phyloP scores from a whole-genome alignment of 2,888 invertebrate species.

The Drosophila tripunctata region DNA sequence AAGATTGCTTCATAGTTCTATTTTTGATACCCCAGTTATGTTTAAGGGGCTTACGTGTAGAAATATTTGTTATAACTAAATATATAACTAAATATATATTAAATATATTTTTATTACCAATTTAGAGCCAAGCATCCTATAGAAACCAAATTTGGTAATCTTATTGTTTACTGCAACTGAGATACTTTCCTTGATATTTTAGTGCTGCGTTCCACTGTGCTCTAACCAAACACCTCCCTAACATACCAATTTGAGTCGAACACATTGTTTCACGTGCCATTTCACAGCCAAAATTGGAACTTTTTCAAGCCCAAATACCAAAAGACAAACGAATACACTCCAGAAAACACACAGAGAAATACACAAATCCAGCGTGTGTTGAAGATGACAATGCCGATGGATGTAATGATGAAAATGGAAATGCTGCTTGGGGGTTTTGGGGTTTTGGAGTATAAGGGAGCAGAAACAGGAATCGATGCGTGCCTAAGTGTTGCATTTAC shows the following conservation, averaged over 20 bases:
- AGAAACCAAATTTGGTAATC: too few relatives aligned
- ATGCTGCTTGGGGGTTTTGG: neutral
- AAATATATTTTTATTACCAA: too few relatives aligned
- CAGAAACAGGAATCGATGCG: constrained; percentile 49
- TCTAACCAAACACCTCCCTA: neutral
- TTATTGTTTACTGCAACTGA: too few relatives aligned
- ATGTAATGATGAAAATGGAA: constrained; percentile 12
- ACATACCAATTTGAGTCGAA: constrained; percentile 32
- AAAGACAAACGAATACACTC: constrained; percentile 66
- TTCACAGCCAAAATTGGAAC: constrained; percentile 71
- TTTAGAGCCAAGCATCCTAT: too few relatives aligned
- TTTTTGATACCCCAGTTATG: too few relatives aligned
- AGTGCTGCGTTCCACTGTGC: constrained; percentile 30
- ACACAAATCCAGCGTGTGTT: constrained; percentile 47
- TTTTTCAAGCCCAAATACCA: constrained; percentile 64
- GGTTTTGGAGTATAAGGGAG: constrained; percentile 5
- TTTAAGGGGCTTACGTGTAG: too few relatives aligned
- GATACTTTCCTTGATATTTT: neutral
- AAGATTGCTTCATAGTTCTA: too few relatives aligned
- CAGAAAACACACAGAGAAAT: constrained; percentile 38
- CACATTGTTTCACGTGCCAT: constrained; percentile 73
- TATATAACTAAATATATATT: too few relatives aligned
- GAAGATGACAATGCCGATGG: constrained; percentile 20
- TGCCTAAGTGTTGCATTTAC: constrained; percentile 80
- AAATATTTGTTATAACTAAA: too few relatives aligned